A percentile compares a stretch with the other conserved stretches of the same genome.
Evolutionary conservation across 2,113 vertebrate genomes (phyloP).

Genomic region (Hydropotes inermis): DNA sequence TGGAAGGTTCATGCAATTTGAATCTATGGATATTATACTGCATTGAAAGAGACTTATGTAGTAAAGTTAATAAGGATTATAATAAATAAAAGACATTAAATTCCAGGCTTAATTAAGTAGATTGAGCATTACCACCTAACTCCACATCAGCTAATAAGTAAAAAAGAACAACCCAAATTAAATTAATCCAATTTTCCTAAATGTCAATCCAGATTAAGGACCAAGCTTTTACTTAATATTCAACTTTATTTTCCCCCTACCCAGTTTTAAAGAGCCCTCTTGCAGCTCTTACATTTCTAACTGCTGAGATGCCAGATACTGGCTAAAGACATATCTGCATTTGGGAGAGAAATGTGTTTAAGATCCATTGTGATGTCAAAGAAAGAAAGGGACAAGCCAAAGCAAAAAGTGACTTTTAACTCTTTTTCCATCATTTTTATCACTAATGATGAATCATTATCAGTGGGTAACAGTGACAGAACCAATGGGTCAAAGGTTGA

Average conservation of each 20-base stretch:
- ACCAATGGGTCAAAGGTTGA: slow-evolving; percentile 77
- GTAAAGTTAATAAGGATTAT: background rate
- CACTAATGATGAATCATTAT: slow-evolving; percentile 85
- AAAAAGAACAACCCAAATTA: background rate
- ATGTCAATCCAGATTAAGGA: background rate
- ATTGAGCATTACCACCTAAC: background rate
- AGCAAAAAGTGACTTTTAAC: slow-evolving; percentile 94
- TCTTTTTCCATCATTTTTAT: slow-evolving; percentile 94
- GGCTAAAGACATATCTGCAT: slow-evolving; percentile 81
- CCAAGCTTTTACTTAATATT: background rate
- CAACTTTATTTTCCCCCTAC: slow-evolving; percentile 28
- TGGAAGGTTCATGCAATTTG: background rate
- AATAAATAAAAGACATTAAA: background rate
- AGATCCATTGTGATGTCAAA: slow-evolving; percentile 87
- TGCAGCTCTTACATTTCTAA: slow-evolving; percentile 88
- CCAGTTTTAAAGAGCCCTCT: slow-evolving; percentile 90
- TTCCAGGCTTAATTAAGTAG: background rate
- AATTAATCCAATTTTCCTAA: background rate
- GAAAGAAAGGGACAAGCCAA: slow-evolving; percentile 83
- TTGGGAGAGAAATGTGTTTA: slow-evolving; percentile 78
- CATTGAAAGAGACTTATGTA: background rate
- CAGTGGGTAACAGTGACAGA: slow-evolving; percentile 78
- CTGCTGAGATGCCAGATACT: slow-evolving; percentile 83
- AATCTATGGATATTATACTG: background rate
- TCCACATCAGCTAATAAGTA: background rate